phyloP scores from a whole-genome alignment of 2,888 invertebrate genomes.

The Galerucella calmariensis region DNA sequence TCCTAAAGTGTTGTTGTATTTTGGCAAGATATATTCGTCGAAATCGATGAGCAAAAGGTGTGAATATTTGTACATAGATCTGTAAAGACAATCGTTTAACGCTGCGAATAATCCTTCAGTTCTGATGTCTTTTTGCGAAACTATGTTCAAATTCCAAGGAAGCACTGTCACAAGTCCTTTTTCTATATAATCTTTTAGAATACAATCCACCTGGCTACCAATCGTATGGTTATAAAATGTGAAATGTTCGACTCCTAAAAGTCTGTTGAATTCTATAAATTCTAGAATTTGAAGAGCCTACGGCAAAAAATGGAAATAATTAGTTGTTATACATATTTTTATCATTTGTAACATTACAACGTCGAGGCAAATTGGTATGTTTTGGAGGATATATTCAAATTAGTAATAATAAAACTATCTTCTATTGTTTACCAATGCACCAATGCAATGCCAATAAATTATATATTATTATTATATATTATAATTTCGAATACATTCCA shows the following conservation, averaged over 20 bases:
- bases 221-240: conserved; percentile 92
- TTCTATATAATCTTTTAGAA: conserved; percentile 63
- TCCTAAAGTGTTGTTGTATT: conserved; percentile 79
- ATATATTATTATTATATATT: too few relatives aligned
- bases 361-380: too few relatives aligned
- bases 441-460: too few relatives aligned
- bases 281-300: conserved; percentile 84
- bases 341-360: too few relatives aligned
- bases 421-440: too few relatives aligned
- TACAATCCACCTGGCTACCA: conserved; percentile 81
- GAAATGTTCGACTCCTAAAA: conserved; percentile 87
- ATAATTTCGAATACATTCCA: too few relatives aligned
- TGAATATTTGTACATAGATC: conserved; percentile 86
- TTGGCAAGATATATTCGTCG: conserved; percentile 89
- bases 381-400: too few relatives aligned
- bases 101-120: conserved; percentile 94
- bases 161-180: conserved; percentile 77
- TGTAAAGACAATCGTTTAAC: conserved; percentile 91
- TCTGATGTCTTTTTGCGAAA: conserved; percentile 89
- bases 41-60: conserved; percentile 88
- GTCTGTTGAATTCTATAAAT: conserved; percentile 87
- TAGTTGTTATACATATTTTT: not conserved
- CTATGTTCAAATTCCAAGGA: conserved; percentile 87
- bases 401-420: too few relatives aligned
- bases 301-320: conserved; percentile 8